Conservation (phyloP, 2,113 vertebrate species). For the Phoxinus phoxinus region DNA sequence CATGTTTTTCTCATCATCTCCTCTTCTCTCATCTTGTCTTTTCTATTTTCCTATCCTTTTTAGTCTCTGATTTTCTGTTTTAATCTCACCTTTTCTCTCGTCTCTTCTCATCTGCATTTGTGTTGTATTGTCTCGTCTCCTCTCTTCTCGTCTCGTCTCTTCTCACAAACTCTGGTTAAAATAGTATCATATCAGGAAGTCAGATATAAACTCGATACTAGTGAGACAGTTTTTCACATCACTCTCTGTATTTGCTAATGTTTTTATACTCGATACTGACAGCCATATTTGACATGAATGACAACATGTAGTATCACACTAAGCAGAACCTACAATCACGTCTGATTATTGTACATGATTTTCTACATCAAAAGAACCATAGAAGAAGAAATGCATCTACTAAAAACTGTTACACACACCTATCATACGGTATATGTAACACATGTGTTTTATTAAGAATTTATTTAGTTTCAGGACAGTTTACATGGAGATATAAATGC, state of each 20-base stretch:
- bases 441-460: slow-evolving; percentile 18
- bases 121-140: neutral
- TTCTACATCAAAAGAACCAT: neutral
- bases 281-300: slow-evolving; percentile 36
- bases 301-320: slow-evolving; percentile 11
- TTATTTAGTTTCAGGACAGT: neutral
- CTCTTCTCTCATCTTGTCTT: neutral
- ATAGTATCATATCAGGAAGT: slow-evolving; percentile 40
- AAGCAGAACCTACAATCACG: neutral
- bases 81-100: neutral
- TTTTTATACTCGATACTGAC: slow-evolving; percentile 46
- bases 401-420: neutral
- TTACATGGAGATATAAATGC: neutral
- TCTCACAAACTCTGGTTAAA: neutral
- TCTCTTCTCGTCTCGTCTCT: neutral
- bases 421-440: neutral
- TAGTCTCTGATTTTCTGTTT: neutral
- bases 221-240: slow-evolving; percentile 13
- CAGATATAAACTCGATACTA: slow-evolving; percentile 29
- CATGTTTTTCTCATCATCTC: neutral
- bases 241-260: slow-evolving; percentile 29
- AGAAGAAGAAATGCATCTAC: slow-evolving; percentile 1
- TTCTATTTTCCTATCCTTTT: neutral
- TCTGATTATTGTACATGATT: neutral
- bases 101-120: neutral